Percentiles rank a stretch among this genome's conserved stretches.
phyloP scores from a whole-genome alignment of 1,140 invertebrate species.

The Cydia amplana region DNA sequence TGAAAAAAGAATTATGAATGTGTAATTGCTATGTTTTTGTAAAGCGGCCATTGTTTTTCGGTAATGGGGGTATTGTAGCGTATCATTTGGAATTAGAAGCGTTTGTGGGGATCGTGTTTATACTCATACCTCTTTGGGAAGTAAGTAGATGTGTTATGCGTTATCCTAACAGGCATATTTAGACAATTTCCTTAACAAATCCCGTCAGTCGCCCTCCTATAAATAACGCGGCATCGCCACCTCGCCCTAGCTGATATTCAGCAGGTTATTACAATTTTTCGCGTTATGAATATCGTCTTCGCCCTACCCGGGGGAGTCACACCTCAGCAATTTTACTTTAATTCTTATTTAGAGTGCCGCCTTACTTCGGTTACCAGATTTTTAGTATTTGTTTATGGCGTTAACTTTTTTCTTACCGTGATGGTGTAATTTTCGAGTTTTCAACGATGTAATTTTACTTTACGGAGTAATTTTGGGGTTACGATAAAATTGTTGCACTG shows the following conservation, averaged over 20 bases:
- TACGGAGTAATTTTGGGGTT: slow-evolving; percentile 36
- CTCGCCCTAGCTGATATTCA: slow-evolving; percentile 52
- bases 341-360: slow-evolving; percentile 76
- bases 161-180: slow-evolving; percentile 57
- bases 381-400: slow-evolving; percentile 76
- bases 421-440: slow-evolving; percentile 66
- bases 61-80: slow-evolving; percentile 24
- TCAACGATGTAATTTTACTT: slow-evolving; percentile 59
- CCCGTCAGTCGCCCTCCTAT: slow-evolving; percentile 55
- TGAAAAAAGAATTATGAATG: slow-evolving; percentile 64
- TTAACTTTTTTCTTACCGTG: slow-evolving; percentile 59
- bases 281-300: slow-evolving; percentile 75
- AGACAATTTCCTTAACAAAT: slow-evolving; percentile 73
- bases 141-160: slow-evolving; percentile 41
- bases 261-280: slow-evolving; percentile 78
- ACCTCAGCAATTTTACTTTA: slow-evolving; percentile 77
- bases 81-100: slow-evolving; percentile 17
- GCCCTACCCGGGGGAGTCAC: slow-evolving; percentile 65
- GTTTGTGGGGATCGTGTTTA: slow-evolving; percentile 46
- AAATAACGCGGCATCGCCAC: slow-evolving; percentile 30
- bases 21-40: slow-evolving; percentile 60
- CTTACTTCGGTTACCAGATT: slow-evolving; percentile 76
- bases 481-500: slow-evolving; percentile 22
- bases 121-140: slow-evolving; percentile 40
- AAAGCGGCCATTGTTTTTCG: slow-evolving; percentile 50